phyloP scores from a whole-genome alignment of 2,888 invertebrate species.

The Kryphioiulus occultus region DNA sequence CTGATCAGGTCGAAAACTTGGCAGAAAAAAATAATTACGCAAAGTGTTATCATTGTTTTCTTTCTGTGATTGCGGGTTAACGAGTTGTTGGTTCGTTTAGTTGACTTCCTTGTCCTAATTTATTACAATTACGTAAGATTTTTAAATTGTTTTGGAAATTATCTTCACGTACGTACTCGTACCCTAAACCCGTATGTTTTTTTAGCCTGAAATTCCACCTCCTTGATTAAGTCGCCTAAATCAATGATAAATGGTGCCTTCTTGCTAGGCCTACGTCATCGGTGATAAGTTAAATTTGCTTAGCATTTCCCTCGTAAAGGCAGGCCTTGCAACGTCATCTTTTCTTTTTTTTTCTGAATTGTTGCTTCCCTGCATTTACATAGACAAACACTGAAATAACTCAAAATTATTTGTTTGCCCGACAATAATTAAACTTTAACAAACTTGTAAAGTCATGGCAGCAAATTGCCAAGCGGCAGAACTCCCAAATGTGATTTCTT shows the following conservation, averaged over 20 bases:
- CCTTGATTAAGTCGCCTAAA: neutral
- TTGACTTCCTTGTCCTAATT: conserved; percentile 39
- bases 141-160: conserved; percentile 13
- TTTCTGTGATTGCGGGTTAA: conserved; percentile 32
- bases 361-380: neutral
- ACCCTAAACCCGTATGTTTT: neutral
- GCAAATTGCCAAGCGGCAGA: conserved; percentile 26
- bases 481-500: neutral
- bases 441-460: conserved; percentile 38
- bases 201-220: neutral
- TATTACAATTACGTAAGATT: conserved; percentile 25
- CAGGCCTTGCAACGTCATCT: conserved; percentile 18
- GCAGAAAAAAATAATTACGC: neutral
- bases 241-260: conserved; percentile 22
- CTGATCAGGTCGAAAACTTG: neutral
- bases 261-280: neutral
- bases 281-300: neutral
- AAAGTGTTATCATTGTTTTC: conserved; percentile 27
- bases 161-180: conserved; percentile 6
- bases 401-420: conserved; percentile 32
- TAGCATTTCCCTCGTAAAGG: neutral
- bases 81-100: conserved; percentile 6
- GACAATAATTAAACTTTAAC: conserved; percentile 27
- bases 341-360: neutral
- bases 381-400: conserved; percentile 25